Conservation (phyloP, 2,888 invertebrate genomes). For the Apamea anceps region DNA sequence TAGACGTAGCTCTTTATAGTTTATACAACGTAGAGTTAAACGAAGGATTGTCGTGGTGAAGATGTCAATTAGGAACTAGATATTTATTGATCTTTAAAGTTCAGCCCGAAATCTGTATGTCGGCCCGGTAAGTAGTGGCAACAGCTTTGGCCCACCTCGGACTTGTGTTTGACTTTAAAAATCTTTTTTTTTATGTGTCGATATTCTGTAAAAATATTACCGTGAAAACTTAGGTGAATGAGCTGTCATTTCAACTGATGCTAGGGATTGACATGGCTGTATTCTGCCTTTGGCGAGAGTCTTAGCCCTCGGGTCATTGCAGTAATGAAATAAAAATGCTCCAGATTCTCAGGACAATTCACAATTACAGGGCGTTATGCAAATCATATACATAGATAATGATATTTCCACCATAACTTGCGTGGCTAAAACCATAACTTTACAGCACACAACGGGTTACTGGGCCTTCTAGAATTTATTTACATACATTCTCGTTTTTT, state of each 20-base stretch:
- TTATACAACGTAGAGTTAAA: slow-evolving; percentile 43
- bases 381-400: background rate
- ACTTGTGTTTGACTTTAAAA: background rate
- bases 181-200: too few relatives aligned
- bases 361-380: background rate
- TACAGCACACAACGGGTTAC: background rate
- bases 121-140: too few relatives aligned
- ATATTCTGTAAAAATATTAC: too few relatives aligned
- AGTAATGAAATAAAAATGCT: background rate
- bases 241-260: too few relatives aligned
- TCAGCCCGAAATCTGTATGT: background rate
- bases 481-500: too few relatives aligned
- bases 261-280: too few relatives aligned
- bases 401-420: background rate
- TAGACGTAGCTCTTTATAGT: slow-evolving; percentile 39
- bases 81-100: background rate
- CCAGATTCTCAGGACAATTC: background rate
- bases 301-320: background rate
- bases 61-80: background rate
- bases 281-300: background rate
- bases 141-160: background rate
- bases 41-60: slow-evolving; percentile 15
- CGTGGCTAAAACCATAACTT: background rate
- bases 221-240: too few relatives aligned
- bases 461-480: background rate